Percentiles rank a stretch among this genome's conserved stretches.
Conservation (phyloP, 2,888 invertebrate genomes). For the Drosophila robusta region DNA sequence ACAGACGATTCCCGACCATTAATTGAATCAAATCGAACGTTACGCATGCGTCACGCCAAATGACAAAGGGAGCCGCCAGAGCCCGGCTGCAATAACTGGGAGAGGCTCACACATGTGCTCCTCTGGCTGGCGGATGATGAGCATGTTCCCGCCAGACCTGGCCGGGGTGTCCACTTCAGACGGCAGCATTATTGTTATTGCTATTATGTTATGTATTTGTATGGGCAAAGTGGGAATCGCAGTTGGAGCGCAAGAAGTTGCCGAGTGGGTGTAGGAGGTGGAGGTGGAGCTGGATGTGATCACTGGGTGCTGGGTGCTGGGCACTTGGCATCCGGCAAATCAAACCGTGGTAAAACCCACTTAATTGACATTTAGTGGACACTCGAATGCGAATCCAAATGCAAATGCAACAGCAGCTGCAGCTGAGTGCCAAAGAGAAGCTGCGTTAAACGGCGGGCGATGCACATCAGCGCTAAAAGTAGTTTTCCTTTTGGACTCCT, state of each 20-base stretch:
- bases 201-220: conserved; percentile 77
- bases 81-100: conserved; percentile 31
- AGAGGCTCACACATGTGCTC: conserved; percentile 55
- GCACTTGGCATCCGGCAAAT: conserved; percentile 67
- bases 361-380: conserved; percentile 84
- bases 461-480: conserved; percentile 70
- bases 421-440: conserved; percentile 49
- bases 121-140: conserved; percentile 21
- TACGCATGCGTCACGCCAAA: conserved; percentile 79
- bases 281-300: conserved; percentile 11
- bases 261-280: conserved; percentile 32
- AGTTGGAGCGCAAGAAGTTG: conserved; percentile 58
- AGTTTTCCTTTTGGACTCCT: conserved; percentile 69
- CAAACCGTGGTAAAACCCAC: conserved; percentile 76
- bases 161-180: conserved; percentile 44
- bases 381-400: conserved; percentile 68
- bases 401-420: conserved; percentile 52
- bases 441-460: conserved; percentile 66
- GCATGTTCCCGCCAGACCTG: background rate
- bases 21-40: conserved; percentile 82
- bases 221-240: conserved; percentile 65
- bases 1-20: conserved; percentile 75
- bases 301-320: conserved; percentile 33
- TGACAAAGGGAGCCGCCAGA: conserved; percentile 73
- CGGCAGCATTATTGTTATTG: conserved; percentile 72